phyloP scores from a whole-genome alignment of 2,113 vertebrate genomes.

The Lamprologus sp. region DNA sequence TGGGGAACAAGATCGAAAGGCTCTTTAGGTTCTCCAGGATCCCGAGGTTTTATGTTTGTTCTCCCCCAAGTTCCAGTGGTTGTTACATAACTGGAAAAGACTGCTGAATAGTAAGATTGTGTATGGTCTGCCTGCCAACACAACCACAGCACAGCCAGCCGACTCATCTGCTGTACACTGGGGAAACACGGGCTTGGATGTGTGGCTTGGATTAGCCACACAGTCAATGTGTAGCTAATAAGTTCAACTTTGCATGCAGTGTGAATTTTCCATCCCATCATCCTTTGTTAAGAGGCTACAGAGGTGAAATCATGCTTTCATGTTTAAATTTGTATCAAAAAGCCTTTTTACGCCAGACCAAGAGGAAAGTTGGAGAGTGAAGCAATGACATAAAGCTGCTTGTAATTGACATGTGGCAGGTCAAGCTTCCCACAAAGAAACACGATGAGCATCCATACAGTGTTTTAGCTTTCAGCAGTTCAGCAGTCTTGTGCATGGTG shows the following conservation, averaged over 20 bases:
- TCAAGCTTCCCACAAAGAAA: constrained; percentile 9
- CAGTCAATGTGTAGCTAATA: not conserved
- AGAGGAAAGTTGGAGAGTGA: not conserved
- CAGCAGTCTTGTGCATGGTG: not conserved
- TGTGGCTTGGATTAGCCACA: not conserved
- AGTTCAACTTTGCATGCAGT: not conserved
- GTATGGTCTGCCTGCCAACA: constrained; percentile 38
- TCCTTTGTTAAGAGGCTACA: not conserved
- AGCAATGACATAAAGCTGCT: not conserved
- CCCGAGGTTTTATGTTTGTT: constrained; percentile 41
- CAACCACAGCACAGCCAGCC: constrained; percentile 5
- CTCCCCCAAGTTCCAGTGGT: constrained; percentile 11
- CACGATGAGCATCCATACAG: not conserved
- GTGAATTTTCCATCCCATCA: constrained; percentile 45
- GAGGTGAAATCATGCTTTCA: not conserved
- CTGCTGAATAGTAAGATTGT: constrained; percentile 32
- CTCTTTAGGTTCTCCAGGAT: constrained; percentile 63
- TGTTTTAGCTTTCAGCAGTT: not conserved
- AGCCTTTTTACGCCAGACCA: not conserved
- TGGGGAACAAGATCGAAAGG: constrained; percentile 34
- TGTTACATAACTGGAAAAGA: constrained; percentile 51
- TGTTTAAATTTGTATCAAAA: not conserved
- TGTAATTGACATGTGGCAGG: not conserved
- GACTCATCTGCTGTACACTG: constrained; percentile 27
- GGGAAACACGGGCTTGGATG: not conserved